Base-by-base conservation (phyloP, 2,888 invertebrate genomes). In the Rhamphomyia laevipes region DNA sequence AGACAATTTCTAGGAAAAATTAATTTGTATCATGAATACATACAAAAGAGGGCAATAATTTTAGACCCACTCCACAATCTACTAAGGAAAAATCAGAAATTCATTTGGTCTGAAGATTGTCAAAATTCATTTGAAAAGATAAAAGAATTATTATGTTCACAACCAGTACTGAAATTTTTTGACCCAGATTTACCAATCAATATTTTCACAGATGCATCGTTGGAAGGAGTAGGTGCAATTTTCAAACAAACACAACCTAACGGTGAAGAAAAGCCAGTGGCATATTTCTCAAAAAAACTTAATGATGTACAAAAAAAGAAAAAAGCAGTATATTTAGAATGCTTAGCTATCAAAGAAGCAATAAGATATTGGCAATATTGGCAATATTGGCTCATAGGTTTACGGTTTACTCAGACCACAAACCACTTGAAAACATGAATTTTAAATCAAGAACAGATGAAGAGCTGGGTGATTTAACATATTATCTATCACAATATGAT, bases 341-440 rank as follows among this genome's bases (percentile, higher is more conserved):
- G 51, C 42, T 30, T 52, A 15, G 57, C 55, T 31, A 56, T 57
- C n/a, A 57, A 53, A 47, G 50, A 54, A 37, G 31, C 53, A 46
- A 40, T 52, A 33, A 49, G n/a, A n/a, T n/a, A n/a, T n/a, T n/a
- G n/a, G n/a, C n/a, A n/a, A 47, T 56, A 55, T 49, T 56, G 53
- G 54, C 52, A 54, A 43, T 49, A 56, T 42, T 45, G 46, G 37
- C 45, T 54, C 2, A 54, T 54, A 46, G 49, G 48, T 13, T 57
- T 44, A 50, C 33, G 33, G 52, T 57, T n/a, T 53, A 50, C 40
- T 53, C 40, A 17, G 51, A 57, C 42, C 57, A 55, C 18, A 57
- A 57, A 50, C 55, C 55, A 13, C 33, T 54, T 6, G 51, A 55
- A 49, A 55, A 51, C 11, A 49, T 55, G 40, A 53, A 51, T 21